phyloP scores from a whole-genome alignment of 2,888 invertebrate genomes.

The Terebella lapidaria region DNA sequence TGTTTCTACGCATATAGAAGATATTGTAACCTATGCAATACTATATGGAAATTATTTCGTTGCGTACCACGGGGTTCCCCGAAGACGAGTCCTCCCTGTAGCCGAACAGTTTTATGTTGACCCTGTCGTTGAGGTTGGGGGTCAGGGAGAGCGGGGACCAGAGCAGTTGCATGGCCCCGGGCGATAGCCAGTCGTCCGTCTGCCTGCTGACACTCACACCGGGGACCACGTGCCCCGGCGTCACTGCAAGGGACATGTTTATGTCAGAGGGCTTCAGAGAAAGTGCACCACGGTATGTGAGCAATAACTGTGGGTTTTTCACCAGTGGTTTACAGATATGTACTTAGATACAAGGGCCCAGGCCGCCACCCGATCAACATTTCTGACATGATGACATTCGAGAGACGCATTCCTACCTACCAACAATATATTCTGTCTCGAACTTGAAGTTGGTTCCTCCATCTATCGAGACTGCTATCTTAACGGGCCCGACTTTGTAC shows the following conservation, averaged over 20 bases:
- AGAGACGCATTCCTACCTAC: no score
- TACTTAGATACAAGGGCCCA: no score
- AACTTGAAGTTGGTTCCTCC: conserved; percentile 72
- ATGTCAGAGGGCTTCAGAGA: no score
- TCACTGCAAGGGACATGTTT: no score
- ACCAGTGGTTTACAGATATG: no score
- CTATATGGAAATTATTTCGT: no score
- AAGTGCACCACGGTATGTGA: no score
- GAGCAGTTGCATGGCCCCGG: not conserved
- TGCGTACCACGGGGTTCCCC: not conserved
- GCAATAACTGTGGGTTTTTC: no score
- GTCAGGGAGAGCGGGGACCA: not conserved
- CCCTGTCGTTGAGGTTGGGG: not conserved
- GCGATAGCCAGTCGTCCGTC: not conserved
- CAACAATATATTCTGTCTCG: conserved; percentile 86
- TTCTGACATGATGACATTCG: no score
- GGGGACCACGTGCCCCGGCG: not conserved
- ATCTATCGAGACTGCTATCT: conserved; percentile 79
- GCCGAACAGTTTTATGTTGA: not conserved
- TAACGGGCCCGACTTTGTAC: conserved; percentile 81
- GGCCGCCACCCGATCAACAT: no score
- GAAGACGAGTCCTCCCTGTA: not conserved
- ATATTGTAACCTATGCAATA: no score
- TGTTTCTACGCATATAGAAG: no score
- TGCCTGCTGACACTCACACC: not conserved